Evolutionary conservation across 2,797 vertebrate genomes (phyloP).

Genomic region (Sarcophilus harrisii): DNA sequence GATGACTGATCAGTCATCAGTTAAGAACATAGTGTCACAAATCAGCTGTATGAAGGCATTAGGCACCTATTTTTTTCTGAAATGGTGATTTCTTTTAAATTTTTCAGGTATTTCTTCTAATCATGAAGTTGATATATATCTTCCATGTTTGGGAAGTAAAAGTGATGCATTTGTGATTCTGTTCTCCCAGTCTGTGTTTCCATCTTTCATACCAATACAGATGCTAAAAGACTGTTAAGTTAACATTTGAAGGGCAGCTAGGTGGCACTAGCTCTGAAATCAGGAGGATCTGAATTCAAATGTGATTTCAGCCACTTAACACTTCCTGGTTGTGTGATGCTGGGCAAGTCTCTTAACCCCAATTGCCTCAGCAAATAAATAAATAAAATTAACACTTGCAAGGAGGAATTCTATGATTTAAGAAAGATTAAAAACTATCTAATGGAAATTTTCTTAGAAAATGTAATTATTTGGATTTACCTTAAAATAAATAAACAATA

Average conservation of each 20-base stretch:
- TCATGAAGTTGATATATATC: constrained; percentile 8
- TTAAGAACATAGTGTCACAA: constrained; percentile 11
- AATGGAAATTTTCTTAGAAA: constrained; percentile 34
- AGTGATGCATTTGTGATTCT: not conserved
- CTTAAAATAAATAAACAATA: constrained; percentile 14
- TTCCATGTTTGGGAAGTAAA: not conserved
- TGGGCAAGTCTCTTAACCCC: no score
- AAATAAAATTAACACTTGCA: constrained; percentile 15
- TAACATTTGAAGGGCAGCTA: no score
- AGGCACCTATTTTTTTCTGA: constrained; percentile 14
- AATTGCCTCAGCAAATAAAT: no score
- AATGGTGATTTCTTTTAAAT: constrained; percentile 28
- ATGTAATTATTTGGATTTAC: constrained; percentile 42
- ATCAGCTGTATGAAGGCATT: not conserved
- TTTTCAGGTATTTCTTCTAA: not conserved
- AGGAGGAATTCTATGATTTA: constrained; percentile 31
- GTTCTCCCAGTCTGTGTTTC: not conserved
- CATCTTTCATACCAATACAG: not conserved
- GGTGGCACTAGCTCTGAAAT: no score
- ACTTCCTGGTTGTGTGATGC: no score
- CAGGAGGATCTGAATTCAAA: no score
- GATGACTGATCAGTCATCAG: no score
- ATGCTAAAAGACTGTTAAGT: constrained; percentile 33
- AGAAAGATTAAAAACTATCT: constrained; percentile 23
- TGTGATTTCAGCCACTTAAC: no score